phyloP scores from a whole-genome alignment of 2,797 vertebrate species.

The Sebastes hopkinsi region DNA sequence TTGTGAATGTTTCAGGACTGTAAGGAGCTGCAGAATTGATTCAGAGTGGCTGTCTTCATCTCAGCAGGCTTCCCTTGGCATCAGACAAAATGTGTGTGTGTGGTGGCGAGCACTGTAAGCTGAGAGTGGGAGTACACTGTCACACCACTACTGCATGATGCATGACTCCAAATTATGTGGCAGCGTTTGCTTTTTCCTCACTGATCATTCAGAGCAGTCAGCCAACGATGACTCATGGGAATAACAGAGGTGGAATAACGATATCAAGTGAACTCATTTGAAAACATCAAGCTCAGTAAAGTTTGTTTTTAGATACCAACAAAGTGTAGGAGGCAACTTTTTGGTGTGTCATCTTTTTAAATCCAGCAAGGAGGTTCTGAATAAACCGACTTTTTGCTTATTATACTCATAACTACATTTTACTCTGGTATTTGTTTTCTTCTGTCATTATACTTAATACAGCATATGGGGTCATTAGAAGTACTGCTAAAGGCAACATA shows the following conservation, averaged over 20 bases:
- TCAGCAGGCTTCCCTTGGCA: constrained; percentile 33
- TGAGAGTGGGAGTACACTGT: constrained; percentile 61
- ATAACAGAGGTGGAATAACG: constrained; percentile 43
- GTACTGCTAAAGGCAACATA: constrained; percentile 30
- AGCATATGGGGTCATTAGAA: constrained; percentile 47
- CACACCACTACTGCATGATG: constrained; percentile 49
- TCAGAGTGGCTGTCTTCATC: constrained; percentile 49
- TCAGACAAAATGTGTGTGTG: constrained; percentile 6
- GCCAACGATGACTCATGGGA: constrained; percentile 41
- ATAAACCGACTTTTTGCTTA: not conserved
- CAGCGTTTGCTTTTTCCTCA: constrained; percentile 45
- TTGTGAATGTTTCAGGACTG: constrained; percentile 38
- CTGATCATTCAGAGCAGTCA: constrained; percentile 49
- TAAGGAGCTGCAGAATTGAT: constrained; percentile 36
- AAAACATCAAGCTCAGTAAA: constrained; percentile 13
- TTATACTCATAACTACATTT: not conserved
- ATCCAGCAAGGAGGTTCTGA: not conserved
- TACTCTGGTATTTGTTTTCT: not conserved
- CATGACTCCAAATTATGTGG: constrained; percentile 52
- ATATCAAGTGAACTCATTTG: constrained; percentile 27
- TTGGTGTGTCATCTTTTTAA: not conserved
- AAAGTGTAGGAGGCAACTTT: not conserved
- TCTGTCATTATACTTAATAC: not conserved
- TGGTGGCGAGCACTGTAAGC: constrained; percentile 28
- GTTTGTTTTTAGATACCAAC: not conserved